Evolutionary conservation across 2,797 vertebrate species (phyloP), one percentile per base, ranked within the genome.

Genomic region (Notolepis coatsorum): DNA sequence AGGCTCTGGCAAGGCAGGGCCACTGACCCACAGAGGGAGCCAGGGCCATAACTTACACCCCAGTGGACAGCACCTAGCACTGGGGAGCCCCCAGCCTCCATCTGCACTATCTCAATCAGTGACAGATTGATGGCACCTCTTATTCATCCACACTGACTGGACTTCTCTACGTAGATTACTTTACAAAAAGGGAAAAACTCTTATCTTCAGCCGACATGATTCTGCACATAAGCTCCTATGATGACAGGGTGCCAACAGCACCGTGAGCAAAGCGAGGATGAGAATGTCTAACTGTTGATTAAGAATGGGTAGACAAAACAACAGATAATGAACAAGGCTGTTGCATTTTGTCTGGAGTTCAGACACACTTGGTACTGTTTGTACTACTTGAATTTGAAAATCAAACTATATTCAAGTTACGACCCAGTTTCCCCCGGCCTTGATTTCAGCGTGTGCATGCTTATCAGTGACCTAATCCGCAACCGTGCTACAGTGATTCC

Each of bases 1-100:
- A 97, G 94, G 91, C 79, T 89, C 84, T 91, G 92, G 94, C 88
- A 86, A 96, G 93, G 89, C 93, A 93, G 92, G 94, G 93, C 92
- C 95, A 89, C 90, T 96, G 95, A 96, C 96, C 95, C 94, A 93
- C 94, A 92, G 94, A 95, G 94, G 91, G 93, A 95, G 93, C 90
- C 83, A 84, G 86, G 90, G 92, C 73, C 93, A 93, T 95, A 95
- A 95, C 94, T 94, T 94, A 93, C 88, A 89, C 80, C 84, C 89
- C 56, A 85, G 92, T 77, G 93, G 93, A 93, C 93, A 93, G 93
- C 87, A 60, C 42, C 85, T 77, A 91, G 92, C 92, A 93, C 91
- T 82, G 84, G 88, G 91, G 91, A 90, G 90, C 89, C 92, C 85
- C 91, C 79, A 82, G 77, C 68, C 90, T 88, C 90, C 90, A 90